These are phyloP conservation scores for Pogonomyrmex californicus DNA, from an alignment of 1,140 invertebrate species.

Conservation along the genomic window DNA sequence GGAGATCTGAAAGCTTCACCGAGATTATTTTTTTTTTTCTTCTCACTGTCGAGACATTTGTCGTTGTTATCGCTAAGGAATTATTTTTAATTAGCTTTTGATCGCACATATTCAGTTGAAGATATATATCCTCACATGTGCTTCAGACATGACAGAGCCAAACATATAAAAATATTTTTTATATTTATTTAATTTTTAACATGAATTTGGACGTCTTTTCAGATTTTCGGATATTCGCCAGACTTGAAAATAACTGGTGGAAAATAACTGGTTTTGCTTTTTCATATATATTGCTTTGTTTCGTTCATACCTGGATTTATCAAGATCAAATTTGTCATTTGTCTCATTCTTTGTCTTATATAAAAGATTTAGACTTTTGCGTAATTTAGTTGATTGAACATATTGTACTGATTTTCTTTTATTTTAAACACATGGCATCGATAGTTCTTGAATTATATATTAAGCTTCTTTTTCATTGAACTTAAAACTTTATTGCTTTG, in stretches of 20 bases:
- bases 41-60: neutral
- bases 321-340: neutral
- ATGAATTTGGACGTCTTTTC: neutral
- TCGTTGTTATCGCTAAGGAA: neutral
- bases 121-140: neutral
- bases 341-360: neutral
- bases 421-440: neutral
- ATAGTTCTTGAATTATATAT: neutral
- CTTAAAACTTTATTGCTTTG: too few relatives aligned
- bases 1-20: neutral
- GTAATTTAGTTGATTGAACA: neutral
- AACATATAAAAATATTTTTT: neutral
- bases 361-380: neutral
- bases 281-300: neutral
- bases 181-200: conserved; percentile 9
- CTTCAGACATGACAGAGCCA: neutral
- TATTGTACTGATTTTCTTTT: neutral
- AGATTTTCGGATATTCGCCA: neutral
- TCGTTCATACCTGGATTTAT: neutral
- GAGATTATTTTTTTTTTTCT: neutral
- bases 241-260: neutral
- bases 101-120: neutral
- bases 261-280: neutral
- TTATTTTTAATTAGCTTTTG: neutral
- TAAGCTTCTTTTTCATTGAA: too few relatives aligned